A percentile compares a stretch with the other conserved stretches of the same genome.
These are phyloP conservation scores for Crocuta crocuta DNA, from an alignment of 2,113 vertebrate genomes.

Conservation along the genomic window DNA sequence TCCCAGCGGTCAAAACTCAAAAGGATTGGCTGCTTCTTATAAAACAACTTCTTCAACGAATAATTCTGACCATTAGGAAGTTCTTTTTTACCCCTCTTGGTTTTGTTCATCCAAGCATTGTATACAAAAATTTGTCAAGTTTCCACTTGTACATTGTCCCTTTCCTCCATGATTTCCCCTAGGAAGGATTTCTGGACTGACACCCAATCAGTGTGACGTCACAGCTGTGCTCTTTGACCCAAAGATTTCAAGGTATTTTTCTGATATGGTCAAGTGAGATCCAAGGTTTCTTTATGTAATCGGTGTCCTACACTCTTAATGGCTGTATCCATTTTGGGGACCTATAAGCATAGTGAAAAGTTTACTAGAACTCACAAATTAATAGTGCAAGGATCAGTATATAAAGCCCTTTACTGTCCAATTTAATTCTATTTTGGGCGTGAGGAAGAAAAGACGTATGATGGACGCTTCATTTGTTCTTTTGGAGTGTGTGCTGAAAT, in stretches of 20 bases:
- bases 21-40: conserved; percentile 34
- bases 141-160: accelerated
- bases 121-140: conserved; percentile 55
- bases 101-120: conserved; percentile 47
- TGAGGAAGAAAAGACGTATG: neutral
- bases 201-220: conserved; percentile 79
- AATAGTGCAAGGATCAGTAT: conserved; percentile 61
- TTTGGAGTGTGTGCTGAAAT: neutral
- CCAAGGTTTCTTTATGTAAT: conserved; percentile 84
- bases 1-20: neutral
- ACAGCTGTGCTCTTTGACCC: conserved; percentile 84
- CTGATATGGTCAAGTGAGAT: conserved; percentile 84
- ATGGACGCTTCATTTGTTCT: neutral
- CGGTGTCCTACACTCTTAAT: conserved; percentile 62
- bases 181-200: conserved; percentile 82
- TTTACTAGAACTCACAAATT: conserved; percentile 74
- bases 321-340: conserved; percentile 38
- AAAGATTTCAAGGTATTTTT: conserved; percentile 82
- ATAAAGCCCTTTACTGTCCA: neutral
- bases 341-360: conserved; percentile 65
- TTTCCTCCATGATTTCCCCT: conserved; percentile 79
- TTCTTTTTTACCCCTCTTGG: conserved; percentile 43
- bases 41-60: conserved; percentile 63
- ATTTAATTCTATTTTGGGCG: conserved; percentile 23
- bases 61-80: conserved; percentile 36